These are phyloP conservation scores for Strix uralensis DNA, from an alignment of 2,113 vertebrate genomes.

Conservation along the genomic window DNA sequence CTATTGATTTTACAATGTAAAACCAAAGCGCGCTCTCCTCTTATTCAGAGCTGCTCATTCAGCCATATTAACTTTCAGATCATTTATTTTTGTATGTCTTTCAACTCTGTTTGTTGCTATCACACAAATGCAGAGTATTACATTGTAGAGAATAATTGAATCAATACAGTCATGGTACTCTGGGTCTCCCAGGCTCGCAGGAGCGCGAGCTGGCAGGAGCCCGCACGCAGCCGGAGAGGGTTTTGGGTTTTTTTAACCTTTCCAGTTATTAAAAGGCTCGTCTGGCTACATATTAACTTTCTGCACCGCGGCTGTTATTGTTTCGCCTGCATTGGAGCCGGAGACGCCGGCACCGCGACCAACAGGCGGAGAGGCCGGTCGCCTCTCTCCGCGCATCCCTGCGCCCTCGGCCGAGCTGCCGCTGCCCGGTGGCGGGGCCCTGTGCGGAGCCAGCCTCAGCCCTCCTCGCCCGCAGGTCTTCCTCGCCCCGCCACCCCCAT, in stretches of 20 bases:
- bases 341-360: background rate
- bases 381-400: background rate
- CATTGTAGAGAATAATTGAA: constrained; percentile 79
- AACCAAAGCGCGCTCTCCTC: constrained; percentile 70
- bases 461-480: background rate
- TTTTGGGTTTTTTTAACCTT: constrained; percentile 11
- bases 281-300: constrained; percentile 22
- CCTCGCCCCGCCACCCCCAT: background rate
- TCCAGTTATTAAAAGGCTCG: constrained; percentile 24
- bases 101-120: constrained; percentile 83
- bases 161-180: constrained; percentile 69
- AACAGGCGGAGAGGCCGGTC: accelerated
- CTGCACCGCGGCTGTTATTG: background rate
- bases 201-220: constrained; percentile 15
- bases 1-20: constrained; percentile 77
- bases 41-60: constrained; percentile 77
- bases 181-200: constrained; percentile 51
- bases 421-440: background rate
- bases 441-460: background rate
- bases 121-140: constrained; percentile 77
- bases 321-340: background rate
- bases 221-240: background rate
- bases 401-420: background rate
- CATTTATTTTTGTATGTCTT: constrained; percentile 82
- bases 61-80: constrained; percentile 82